A percentile compares a stretch with the other conserved stretches of the same genome.
Evolutionary conservation across 2,797 vertebrate species (phyloP).

Genomic region (Craterocephalus amniculus): DNA sequence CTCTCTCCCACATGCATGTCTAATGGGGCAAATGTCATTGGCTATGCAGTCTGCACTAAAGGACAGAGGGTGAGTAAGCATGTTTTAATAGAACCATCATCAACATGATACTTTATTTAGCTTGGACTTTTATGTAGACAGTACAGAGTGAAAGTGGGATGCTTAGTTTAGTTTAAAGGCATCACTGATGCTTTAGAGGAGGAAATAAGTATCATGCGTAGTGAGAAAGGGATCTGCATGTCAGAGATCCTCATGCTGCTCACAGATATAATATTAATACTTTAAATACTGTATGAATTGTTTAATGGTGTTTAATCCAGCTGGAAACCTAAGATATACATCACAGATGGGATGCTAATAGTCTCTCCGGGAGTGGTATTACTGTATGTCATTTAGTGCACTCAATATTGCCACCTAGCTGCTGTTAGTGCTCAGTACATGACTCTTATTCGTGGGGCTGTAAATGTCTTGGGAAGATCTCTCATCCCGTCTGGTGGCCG

Average conservation of each 20-base stretch:
- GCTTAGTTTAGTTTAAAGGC: constrained; percentile 14
- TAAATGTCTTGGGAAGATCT: constrained; percentile 37
- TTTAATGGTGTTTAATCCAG: constrained; percentile 30
- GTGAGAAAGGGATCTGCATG: background rate
- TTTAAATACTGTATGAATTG: constrained; percentile 5
- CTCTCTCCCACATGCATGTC: constrained; percentile 90
- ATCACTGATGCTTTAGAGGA: background rate
- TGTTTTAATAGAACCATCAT: background rate
- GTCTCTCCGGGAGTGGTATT: constrained; percentile 14
- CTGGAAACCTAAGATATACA: constrained; percentile 32
- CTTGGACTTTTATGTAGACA: constrained; percentile 8
- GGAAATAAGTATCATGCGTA: background rate
- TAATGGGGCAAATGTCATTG: constrained; percentile 92
- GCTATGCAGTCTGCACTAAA: constrained; percentile 94
- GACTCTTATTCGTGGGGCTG: background rate
- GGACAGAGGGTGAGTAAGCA: constrained; percentile 89
- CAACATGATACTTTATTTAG: background rate
- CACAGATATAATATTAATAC: background rate
- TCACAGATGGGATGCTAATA: constrained; percentile 33
- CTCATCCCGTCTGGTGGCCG: constrained; percentile 72
- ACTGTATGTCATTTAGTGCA: constrained; percentile 56
- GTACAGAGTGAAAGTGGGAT: background rate
- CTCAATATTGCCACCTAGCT: constrained; percentile 58
- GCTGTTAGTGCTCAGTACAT: constrained; percentile 33
- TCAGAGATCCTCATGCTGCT: constrained; percentile 4